Evolutionary conservation across 2,888 invertebrate species (phyloP), one percentile per base, ranked within the genome.

Genomic region (Marasmarcha lunaedactyla): DNA sequence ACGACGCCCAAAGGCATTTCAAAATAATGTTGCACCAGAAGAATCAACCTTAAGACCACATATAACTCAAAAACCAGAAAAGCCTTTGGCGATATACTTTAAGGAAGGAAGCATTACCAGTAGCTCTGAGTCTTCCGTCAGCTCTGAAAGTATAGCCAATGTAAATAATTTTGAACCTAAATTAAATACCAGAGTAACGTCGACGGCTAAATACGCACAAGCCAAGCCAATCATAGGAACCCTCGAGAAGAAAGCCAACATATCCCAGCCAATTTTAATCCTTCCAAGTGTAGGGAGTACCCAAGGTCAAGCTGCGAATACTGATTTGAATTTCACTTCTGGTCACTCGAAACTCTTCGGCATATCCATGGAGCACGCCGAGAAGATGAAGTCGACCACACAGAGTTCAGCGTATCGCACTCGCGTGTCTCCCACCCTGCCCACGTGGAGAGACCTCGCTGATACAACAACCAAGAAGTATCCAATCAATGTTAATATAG

Each of bases 271-370:
- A 1, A 52, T 30, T 9, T 3, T 54, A n/a, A 40, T 57, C 12
- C 57, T 63, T 1, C 46, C 55, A 38, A 67, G 69, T 44, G 45
- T 58, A 7, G n/a, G 4, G 10, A 20, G 7, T 7, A 7, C 30
- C 3, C 30, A 30, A 30, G 9, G 3, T 2, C 59, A 49, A 4
- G 51, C 57, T 3, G 39, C 44, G 14, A 57, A 53, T 15, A 44
- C 49, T 5, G 58, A 67, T 27, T 49, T 64, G 14, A 71, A 66
- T 45, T 87, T 88, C 49, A 87, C 87, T 3, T 87, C 88, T 33
- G 87, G 87, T 33, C 88, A 88, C 62, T 88, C 88, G 42, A 88
- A 88, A 45, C 72, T 86, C 44, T 88, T 88, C 48, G 88, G 87
- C 40, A 76, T 88, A 43, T 86, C 87, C 39, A 85, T 88, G 36